These are phyloP conservation scores for Stichopus horrens DNA, from an alignment of 53 echinoderm and acorn worm species.

Conservation along the genomic window DNA sequence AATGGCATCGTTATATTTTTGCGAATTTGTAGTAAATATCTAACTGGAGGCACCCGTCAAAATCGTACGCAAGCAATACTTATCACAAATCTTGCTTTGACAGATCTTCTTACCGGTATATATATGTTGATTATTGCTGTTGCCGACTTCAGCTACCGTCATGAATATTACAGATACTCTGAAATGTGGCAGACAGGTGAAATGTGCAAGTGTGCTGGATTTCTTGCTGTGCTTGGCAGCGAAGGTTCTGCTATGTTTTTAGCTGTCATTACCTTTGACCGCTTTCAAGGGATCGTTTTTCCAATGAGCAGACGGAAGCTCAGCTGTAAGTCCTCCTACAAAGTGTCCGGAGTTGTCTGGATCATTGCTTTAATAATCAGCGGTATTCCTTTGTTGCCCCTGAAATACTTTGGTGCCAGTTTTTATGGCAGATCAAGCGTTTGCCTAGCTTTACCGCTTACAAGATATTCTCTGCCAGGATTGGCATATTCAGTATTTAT, in stretches of 20 bases:
- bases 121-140: slow-evolving; percentile 45
- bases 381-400: no score
- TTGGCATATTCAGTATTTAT: no score
- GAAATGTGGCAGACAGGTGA: slow-evolving; percentile 46
- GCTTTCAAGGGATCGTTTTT: slow-evolving; percentile 16
- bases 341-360: no score
- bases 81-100: slow-evolving; percentile 27
- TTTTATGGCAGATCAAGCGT: no score
- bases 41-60: no score
- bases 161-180: slow-evolving; percentile 11
- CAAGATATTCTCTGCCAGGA: no score
- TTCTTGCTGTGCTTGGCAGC: slow-evolving; percentile 62
- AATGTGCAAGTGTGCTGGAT: slow-evolving; percentile 69
- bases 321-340: no score
- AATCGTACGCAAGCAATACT: slow-evolving; percentile 23
- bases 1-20: slow-evolving; percentile 14
- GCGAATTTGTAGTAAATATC: background rate
- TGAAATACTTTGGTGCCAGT: no score
- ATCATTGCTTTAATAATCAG: no score
- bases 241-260: slow-evolving; percentile 67
- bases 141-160: slow-evolving; percentile 36
- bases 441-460: no score
- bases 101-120: slow-evolving; percentile 42
- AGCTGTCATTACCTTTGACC: slow-evolving; percentile 63
- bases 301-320: no score